phyloP scores from a whole-genome alignment of 1,140 invertebrate genomes.

The Matsumurasca onukii region DNA sequence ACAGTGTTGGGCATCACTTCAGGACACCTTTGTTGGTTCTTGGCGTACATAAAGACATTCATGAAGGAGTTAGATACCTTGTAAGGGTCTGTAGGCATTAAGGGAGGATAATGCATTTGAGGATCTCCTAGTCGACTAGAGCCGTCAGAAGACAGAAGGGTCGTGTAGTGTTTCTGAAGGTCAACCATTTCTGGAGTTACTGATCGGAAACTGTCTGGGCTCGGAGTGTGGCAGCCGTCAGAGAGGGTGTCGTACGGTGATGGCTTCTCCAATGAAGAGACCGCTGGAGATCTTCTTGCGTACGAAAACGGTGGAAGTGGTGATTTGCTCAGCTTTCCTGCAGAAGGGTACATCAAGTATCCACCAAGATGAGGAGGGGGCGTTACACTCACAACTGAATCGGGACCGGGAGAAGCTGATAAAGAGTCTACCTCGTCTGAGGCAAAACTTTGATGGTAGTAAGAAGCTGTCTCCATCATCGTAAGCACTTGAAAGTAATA shows the following conservation, averaged over 20 bases:
- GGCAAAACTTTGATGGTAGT: neutral
- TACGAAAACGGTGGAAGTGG: conserved; percentile 21
- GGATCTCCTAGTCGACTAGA: conserved; percentile 33
- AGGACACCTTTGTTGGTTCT: conserved; percentile 16
- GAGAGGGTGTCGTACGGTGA: conserved; percentile 46
- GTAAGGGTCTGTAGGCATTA: conserved; percentile 17
- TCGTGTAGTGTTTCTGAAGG: conserved; percentile 7
- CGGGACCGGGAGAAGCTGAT: conserved; percentile 3
- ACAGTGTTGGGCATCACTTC: neutral
- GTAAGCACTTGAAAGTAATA: neutral
- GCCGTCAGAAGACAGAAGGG: neutral
- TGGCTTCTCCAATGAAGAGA: neutral
- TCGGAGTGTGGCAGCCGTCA: conserved; percentile 61
- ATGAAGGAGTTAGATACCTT: conserved; percentile 20
- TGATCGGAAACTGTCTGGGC: conserved; percentile 58
- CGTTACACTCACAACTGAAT: conserved; percentile 22
- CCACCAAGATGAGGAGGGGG: neutral
- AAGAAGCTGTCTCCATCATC: neutral
- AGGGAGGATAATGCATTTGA: neutral
- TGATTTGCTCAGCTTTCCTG: conserved; percentile 4
- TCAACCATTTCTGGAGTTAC: conserved; percentile 48
- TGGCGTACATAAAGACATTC: conserved; percentile 28
- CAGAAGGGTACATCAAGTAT: neutral
- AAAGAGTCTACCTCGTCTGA: neutral
- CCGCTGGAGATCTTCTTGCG: conserved; percentile 7